Percentiles rank a stretch among this genome's conserved stretches.
These are phyloP conservation scores for Tadarida brasiliensis DNA, from an alignment of 2,797 vertebrate genomes.

Conservation along the genomic window DNA sequence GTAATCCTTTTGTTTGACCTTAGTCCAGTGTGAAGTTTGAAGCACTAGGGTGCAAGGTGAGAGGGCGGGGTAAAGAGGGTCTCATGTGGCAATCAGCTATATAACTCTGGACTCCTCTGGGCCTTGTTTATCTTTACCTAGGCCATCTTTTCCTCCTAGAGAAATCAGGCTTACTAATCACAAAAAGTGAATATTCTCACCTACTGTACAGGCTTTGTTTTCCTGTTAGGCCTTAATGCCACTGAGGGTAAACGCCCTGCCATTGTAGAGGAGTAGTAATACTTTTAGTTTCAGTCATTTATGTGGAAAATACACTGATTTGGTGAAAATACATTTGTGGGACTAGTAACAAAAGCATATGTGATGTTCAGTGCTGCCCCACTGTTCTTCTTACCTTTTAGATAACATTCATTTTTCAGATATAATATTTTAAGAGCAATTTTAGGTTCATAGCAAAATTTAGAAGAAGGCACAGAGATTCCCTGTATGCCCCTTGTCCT, in stretches of 20 bases:
- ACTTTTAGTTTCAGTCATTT: slow-evolving; percentile 7
- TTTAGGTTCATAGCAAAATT: background rate
- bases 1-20: background rate
- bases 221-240: background rate
- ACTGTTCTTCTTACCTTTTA: background rate
- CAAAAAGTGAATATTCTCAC: background rate
- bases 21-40: background rate
- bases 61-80: background rate
- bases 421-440: background rate
- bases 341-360: background rate
- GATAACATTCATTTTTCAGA: background rate
- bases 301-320: background rate
- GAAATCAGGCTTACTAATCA: background rate
- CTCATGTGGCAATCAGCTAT: background rate
- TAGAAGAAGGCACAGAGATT: background rate
- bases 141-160: background rate
- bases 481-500: background rate
- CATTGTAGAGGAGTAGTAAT: background rate
- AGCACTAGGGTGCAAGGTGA: background rate
- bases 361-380: background rate
- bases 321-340: slow-evolving; percentile 1
- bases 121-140: background rate
- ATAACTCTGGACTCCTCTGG: background rate
- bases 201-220: background rate
- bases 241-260: background rate